Conservation (phyloP, 2,888 invertebrate species). For the Troides helena region DNA sequence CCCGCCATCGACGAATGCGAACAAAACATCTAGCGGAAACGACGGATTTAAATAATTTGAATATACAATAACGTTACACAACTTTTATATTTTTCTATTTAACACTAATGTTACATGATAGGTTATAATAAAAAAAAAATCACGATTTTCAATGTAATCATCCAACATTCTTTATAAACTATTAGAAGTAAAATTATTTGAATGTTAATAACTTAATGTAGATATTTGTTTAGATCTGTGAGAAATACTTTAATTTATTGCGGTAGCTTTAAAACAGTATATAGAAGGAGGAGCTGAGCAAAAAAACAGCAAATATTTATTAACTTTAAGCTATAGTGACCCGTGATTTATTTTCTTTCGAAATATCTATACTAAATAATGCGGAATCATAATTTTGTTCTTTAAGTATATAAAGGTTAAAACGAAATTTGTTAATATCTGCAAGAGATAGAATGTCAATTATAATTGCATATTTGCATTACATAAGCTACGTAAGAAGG, state of each 20-base stretch:
- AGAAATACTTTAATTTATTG: no score
- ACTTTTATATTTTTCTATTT: constrained; percentile 10
- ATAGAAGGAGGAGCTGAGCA: background rate
- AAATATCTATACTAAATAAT: background rate
- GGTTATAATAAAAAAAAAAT: background rate
- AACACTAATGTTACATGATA: background rate
- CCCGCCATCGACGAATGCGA: constrained; percentile 37
- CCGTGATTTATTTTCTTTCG: background rate
- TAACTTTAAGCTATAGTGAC: background rate
- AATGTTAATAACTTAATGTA: no score
- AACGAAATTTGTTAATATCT: background rate
- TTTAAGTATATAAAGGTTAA: background rate
- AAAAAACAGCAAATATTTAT: background rate
- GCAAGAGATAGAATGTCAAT: constrained; percentile 5
- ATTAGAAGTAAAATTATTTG: no score
- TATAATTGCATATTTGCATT: constrained; percentile 8
- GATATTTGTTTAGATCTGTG: no score
- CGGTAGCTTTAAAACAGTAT: no score
- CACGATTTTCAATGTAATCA: no score
- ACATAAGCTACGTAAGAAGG: constrained; percentile 12
- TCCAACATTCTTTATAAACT: no score
- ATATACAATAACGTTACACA: constrained; percentile 20
- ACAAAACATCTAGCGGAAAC: constrained; percentile 24
- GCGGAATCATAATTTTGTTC: background rate
- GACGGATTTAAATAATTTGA: constrained; percentile 26